Evolutionary conservation across 2,797 vertebrate species (phyloP), one percentile per base, ranked within the genome.

Genomic region (Oreonectes daqikongensis): DNA sequence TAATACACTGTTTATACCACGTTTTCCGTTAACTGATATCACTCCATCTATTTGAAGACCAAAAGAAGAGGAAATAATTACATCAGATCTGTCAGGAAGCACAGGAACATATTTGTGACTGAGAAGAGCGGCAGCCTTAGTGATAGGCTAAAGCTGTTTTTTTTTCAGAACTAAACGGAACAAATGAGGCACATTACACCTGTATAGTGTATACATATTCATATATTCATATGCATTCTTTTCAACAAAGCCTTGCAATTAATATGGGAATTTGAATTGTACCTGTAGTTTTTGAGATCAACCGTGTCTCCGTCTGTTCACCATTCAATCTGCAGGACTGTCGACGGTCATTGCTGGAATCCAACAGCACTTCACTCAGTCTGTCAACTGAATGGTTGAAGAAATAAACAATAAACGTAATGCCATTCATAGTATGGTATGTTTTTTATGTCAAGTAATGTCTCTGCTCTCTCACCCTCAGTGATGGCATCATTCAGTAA

Each of bases 401-500:
- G 69, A 72, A 78, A 32, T 14, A 35, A 38, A 52, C 30, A 46
- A 48, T 18, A 15, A 40, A 9, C 12, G 26, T 38, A n/a, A 38
- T 68, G 28, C 5, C 18, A 5, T 22, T 48, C 42, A 48, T 17
- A 22, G n/a, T 28, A 12, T 28, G 48, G 17, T 14, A 9, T 30
- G 20, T 35, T 52, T 1, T 26, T 42, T 61, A 28, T 30, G 55
- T 6, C 1, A 3, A 20, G 2, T 3, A 32, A n/a, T n/a, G n/a
- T 4, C 12, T 61, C 53, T 40, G 10, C 15, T 20, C 5, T 53
- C 84, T 76, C 75, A 97, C 96, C 95, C 89, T 97, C 95, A 20
- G 86, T 69, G 80, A 98, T 94, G 85, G 95, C 93, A 0, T 93
- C 86, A 0, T 85, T 90, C 64, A 97, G 88, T 30, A 97, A 90